A percentile compares a stretch with the other conserved stretches of the same genome.
phyloP scores from a whole-genome alignment of 1,140 invertebrate species.

The Eumeta japonica region DNA sequence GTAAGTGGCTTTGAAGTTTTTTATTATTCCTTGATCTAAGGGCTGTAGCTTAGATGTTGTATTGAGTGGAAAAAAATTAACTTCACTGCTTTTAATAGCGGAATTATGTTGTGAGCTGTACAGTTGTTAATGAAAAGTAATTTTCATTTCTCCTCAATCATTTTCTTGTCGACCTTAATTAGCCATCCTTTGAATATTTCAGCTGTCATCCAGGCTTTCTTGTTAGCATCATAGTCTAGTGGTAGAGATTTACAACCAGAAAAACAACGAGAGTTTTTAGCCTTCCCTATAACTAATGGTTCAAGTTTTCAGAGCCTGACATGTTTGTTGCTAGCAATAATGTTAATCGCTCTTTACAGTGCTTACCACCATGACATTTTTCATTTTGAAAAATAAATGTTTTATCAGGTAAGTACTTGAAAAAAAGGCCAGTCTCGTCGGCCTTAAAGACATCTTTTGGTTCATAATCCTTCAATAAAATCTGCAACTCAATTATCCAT shows the following conservation, averaged over 20 bases:
- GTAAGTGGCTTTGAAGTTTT: slow-evolving; percentile 9
- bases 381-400: slow-evolving; percentile 38
- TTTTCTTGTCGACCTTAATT: slow-evolving; percentile 24
- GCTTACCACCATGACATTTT: slow-evolving; percentile 40
- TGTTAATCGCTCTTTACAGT: slow-evolving; percentile 48
- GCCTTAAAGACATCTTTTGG: slow-evolving; percentile 48
- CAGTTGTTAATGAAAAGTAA: slow-evolving; percentile 54
- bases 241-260: slow-evolving; percentile 32
- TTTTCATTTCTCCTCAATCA: slow-evolving; percentile 32
- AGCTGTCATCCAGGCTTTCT: slow-evolving; percentile 50
- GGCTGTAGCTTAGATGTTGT: slow-evolving; percentile 13
- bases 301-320: slow-evolving; percentile 45
- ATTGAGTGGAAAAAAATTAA: slow-evolving; percentile 17
- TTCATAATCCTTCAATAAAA: slow-evolving; percentile 18
- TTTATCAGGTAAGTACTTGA: slow-evolving; percentile 41
- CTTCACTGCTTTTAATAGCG: slow-evolving; percentile 17
- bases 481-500: slow-evolving; percentile 4
- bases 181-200: slow-evolving; percentile 35
- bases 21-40: slow-evolving; percentile 13
- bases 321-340: slow-evolving; percentile 43
- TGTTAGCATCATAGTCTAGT: slow-evolving; percentile 38
- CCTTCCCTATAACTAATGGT: slow-evolving; percentile 52
- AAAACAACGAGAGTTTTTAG: slow-evolving; percentile 46
- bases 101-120: slow-evolving; percentile 20
- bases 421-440: slow-evolving; percentile 53